Evolutionary conservation across 2,888 invertebrate species (phyloP).

Genomic region (Polylopha cassiicola): DNA sequence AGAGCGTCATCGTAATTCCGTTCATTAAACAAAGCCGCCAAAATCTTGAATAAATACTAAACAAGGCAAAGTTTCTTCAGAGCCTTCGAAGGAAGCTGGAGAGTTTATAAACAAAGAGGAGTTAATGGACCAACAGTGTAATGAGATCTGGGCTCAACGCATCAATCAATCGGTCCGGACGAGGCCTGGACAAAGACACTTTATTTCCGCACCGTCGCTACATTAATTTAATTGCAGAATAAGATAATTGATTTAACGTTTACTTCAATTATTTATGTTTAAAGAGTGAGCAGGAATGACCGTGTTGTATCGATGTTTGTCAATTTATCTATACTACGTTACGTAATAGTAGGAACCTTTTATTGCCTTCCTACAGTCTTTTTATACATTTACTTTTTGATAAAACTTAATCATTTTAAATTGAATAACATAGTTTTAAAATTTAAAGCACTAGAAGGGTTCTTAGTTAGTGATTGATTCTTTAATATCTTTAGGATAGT

Average conservation of each 20-base stretch:
- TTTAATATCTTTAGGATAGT: too few relatives aligned
- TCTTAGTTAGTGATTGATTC: too few relatives aligned
- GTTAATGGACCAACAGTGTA: conserved; percentile 38
- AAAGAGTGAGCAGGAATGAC: not conserved
- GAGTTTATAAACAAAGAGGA: conserved; percentile 31
- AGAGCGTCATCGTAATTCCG: too few relatives aligned
- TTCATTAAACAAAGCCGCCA: conserved; percentile 15
- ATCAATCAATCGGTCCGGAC: conserved; percentile 44
- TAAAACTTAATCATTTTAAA: too few relatives aligned
- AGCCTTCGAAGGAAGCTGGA: conserved; percentile 20
- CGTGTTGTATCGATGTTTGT: too few relatives aligned
- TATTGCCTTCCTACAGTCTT: too few relatives aligned
- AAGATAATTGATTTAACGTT: not conserved
- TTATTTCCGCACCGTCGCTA: conserved; percentile 25
- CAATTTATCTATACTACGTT: too few relatives aligned
- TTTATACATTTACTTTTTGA: too few relatives aligned
- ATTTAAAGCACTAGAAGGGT: too few relatives aligned
- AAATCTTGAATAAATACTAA: conserved; percentile 1
- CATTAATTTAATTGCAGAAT: conserved; percentile 14
- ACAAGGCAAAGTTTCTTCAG: conserved; percentile 8
- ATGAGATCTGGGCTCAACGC: conserved; percentile 38
- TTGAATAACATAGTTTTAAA: too few relatives aligned
- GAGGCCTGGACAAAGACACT: conserved; percentile 35
- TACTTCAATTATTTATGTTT: not conserved
- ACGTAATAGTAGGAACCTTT: too few relatives aligned